Base-by-base conservation (phyloP, 2,113 vertebrate species). In the Microtus oregoni region DNA sequence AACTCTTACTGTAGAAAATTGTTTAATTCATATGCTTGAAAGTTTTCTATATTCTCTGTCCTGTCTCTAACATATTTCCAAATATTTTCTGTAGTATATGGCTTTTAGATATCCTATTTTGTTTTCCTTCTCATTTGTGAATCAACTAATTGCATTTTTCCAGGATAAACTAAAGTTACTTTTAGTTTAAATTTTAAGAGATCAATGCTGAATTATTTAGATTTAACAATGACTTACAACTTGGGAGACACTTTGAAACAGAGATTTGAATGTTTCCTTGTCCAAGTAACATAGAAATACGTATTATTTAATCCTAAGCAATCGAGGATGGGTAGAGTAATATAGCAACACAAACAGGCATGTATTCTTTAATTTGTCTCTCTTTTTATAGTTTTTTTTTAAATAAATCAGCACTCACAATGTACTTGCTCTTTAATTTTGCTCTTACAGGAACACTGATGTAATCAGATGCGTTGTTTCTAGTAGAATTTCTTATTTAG, bases 371-470 rank as follows among this genome's bases (percentile, higher is more conserved):
- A 82, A 28, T 94, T 6, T 93, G 86, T 91, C 17, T 92, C 19
- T n/a, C 8, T 50, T 50, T 92, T 93, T 97, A 96, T 44, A 77
- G 58, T 90, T 91, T 93, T 91, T 88, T 35, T 91, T 81, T 81
- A 35, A 35, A 96, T 93, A 76, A 91, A 52, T 35, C 91, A 10
- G 28, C 52, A 79, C 15, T 78, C 26, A 72, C 15, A 63, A 90
- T 1, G 55, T 30, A 92, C 15, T 9, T 13, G 7, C 15, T 68
- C 5, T 78, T 67, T 68, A 95, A 91, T 92, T 68, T 93, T 92
- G 47, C 76, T 89, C 41, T 35, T 13, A 0, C 22, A 82, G 92
- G 52, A 13, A 9, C 28, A 91, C 93, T 92, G 58, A 88, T 55
- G 65, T 92, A 77, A 92, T 88, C 28, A 90, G 47, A 86, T 61